Evolutionary conservation across 2,797 vertebrate species (phyloP), one percentile per base, ranked within the genome.

Genomic region (Sylvia borin): DNA sequence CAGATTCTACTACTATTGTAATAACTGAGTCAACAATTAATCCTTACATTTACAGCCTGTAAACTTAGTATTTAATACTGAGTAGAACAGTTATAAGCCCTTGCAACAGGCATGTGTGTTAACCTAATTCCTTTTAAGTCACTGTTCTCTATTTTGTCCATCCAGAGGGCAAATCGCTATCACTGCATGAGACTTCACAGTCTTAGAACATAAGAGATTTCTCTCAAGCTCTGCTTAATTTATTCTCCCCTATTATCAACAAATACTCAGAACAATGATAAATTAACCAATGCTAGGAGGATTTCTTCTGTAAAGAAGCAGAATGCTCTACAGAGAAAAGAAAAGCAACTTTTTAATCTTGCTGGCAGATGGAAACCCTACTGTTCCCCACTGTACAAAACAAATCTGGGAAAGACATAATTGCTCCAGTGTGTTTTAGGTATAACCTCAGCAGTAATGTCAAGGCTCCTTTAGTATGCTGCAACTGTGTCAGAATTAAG

Each of bases 281-380:
- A 97, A 95, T 94, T 94, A 97, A 93, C 55, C 51, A 93, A 18
- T 54, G 45, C 81, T 74, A 83, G 85, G 72, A 96, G 31, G 74
- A 88, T 95, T 94, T 97, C 78, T 70, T 88, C 70, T 84, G 60
- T 94, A 96, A 96, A 95, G 72, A 72, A 94, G 61, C 84, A 88
- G 91, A 66, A 47, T 5, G 24, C 68, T 93, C 50, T 47, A 90
- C 82, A 92, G 73, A 92, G 79, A 90, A 95, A 93, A 92, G 81
- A 92, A 97, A 97, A 70, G 47, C 87, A 91, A 94, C 57, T 96
- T 95, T 58, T 96, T 94, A 96, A 88, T 90, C 92, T 92, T 89
- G 86, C 91, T 88, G 80, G 86, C 85, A 96, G 90, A 94, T 93
- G 89, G 90, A 97, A 97, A 94, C 79, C 88, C 93, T 95, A 89